Percentiles rank a stretch among this genome's conserved stretches.
Evolutionary conservation across 2,113 vertebrate genomes (phyloP).

Genomic region (Oceanites oceanicus): DNA sequence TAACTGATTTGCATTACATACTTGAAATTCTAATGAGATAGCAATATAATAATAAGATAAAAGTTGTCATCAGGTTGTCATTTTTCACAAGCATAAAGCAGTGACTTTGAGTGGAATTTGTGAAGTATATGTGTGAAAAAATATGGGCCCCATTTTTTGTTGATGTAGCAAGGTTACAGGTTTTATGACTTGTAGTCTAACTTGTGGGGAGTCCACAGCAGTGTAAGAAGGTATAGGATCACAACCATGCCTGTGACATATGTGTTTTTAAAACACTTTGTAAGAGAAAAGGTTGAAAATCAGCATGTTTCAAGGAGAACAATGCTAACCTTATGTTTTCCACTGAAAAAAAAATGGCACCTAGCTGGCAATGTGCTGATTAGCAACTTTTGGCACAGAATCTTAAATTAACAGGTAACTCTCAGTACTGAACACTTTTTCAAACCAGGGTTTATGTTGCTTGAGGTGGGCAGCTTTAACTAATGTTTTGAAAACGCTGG

Average conservation of each 20-base stretch:
- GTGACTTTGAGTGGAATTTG: not conserved
- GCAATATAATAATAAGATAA: not conserved
- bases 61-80: not conserved
- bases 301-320: not conserved
- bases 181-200: not conserved
- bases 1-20: not conserved
- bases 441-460: not conserved
- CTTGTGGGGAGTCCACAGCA: not conserved
- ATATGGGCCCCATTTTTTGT: not conserved
- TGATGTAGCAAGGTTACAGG: not conserved
- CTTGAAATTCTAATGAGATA: conserved; percentile 15
- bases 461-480: not conserved
- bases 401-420: not conserved
- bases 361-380: not conserved
- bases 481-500: not conserved
- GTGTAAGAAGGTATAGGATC: not conserved
- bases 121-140: not conserved
- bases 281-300: not conserved
- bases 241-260: not conserved
- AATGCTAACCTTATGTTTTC: not conserved
- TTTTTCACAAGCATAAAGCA: not conserved
- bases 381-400: not conserved
- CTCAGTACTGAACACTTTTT: not conserved
- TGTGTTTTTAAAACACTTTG: not conserved
- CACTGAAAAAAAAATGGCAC: not conserved